Evolutionary conservation across 2,113 vertebrate genomes (phyloP), one percentile per base, ranked within the genome.

Genomic region (Oxygymnocypris stewartii): DNA sequence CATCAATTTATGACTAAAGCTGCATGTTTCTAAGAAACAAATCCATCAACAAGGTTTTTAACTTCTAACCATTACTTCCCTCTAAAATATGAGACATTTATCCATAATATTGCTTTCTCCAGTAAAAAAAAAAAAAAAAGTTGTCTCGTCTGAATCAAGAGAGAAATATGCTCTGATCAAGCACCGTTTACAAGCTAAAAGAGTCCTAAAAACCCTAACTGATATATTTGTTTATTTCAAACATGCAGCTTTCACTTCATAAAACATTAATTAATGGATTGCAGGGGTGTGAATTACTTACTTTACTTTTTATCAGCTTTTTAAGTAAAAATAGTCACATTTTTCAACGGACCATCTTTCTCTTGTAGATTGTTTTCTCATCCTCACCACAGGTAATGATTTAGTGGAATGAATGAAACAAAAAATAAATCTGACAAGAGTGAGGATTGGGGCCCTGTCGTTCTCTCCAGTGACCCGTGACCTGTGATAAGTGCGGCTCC

Each of bases 381-480:
- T 51, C 49, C 47, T 28, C 44, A 49, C 12, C n/a, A n/a, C 23
- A 76, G 12, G 23, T 16, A 25, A 76, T 12, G 49, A 14, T 77
- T 44, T 44, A n/a, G 20, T 44, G 37, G 5, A 77, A 49, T 16
- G 49, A 78, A 35, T n/a, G 13, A 37, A 57, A 25, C 7, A 4
- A 2, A 37, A 37, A 71, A 23, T 4, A 25, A 69, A 49, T 57
- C 11, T 1, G 25, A 14, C 67, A 73, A 28, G 13, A 77, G 67
- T 51, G 23, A 51, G 47, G 31, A 14, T 13, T 65, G 83, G 63
- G 82, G n/a, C 49, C 44, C 44, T 18, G 31, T 81, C 63, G 47
- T 67, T 7, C 40, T 69, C 78, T 59, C 84, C 79, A 20, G 25
- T 49, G 75, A 61, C 20, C 86, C 47, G 69, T 84, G 61, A 75